Base-by-base conservation (phyloP, 2,888 invertebrate genomes). In the Lomographa bimaculata region DNA sequence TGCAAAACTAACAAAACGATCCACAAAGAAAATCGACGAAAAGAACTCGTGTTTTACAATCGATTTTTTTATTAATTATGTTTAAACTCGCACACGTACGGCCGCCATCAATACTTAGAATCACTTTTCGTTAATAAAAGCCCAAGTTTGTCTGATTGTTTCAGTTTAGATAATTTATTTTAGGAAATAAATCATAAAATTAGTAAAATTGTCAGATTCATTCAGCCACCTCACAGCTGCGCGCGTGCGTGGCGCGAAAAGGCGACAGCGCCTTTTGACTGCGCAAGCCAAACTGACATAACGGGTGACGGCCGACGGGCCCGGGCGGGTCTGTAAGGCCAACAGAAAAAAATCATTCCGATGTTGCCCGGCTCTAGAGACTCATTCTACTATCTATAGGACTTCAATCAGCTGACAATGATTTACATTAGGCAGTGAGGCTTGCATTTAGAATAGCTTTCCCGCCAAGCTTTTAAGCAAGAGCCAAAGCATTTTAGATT, bases 1-100 rank as follows among this genome's bases (percentile, higher is more conserved):
- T 79, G 84, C 77, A 81, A 81, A 83, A 79, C 74, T 69, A 69
- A 67, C 60, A 62, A 71, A 65, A 65, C 62, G 65, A 69, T 65
- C 70, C 64, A 57, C 59, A 60, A 62, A 61, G 66, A 70, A 68
- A 76, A 71, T 73, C 71, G 69, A 71, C 32, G 62, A 57, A 65
- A 74, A 77, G 75, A 65, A 70, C 58, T 60, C 68, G 66, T 68
- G 66, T 66, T 64, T 67, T 68, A 63, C 62, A 72, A 85, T 85
- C 81, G 82, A 84, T 86, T 75, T 77, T 74, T 75, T 70, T 65
- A 56, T 58, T 63, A 60, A 62, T 65, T 59, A 59, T 59, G 62
- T 60, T 64, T 58, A 41, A 53, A 53, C 58, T 43, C 50, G 54
- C 57, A 51, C 58, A 45, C 53, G 50, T 14, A 16, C 45, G 35